Evolutionary conservation across 2,888 invertebrate genomes (phyloP).

Genomic region (Cheilosia urbana): DNA sequence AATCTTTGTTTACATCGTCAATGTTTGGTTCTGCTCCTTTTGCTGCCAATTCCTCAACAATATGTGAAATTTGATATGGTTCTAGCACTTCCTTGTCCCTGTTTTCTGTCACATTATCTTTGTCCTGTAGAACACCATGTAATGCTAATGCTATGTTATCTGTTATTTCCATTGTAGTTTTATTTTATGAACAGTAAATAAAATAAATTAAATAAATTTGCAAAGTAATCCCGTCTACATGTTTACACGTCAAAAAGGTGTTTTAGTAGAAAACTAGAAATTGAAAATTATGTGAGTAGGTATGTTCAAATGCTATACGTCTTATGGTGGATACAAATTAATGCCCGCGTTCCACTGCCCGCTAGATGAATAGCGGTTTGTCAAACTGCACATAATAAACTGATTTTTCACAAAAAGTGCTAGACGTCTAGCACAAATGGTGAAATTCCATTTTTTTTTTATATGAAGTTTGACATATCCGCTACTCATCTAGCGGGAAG

Average conservation of each 20-base stretch:
- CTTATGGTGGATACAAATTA: no score
- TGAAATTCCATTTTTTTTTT: no score
- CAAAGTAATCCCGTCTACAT: constrained; percentile 64
- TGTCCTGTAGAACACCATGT: background rate
- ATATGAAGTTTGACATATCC: no score
- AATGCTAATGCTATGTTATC: background rate
- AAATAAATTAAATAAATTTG: constrained; percentile 30
- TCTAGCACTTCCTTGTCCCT: background rate
- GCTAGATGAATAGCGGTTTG: no score
- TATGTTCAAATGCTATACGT: constrained; percentile 1
- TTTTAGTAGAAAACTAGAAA: constrained; percentile 1
- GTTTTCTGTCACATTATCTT: background rate
- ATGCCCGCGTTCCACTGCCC: no score
- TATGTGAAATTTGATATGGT: constrained; percentile 48
- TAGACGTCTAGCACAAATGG: no score
- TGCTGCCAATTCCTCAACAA: constrained; percentile 11
- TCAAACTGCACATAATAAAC: no score
- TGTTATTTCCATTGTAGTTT: constrained; percentile 37
- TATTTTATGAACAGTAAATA: constrained; percentile 20
- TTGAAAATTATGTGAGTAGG: background rate
- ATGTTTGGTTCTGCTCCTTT: background rate
- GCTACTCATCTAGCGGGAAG: no score
- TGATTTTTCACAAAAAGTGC: no score
- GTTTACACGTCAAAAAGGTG: constrained; percentile 64
- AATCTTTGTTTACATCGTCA: constrained; percentile 48